Percentiles rank a stretch among this genome's conserved stretches.
These are phyloP conservation scores for Ligdia adustata DNA, from an alignment of 2,888 invertebrate species.

Conservation along the genomic window DNA sequence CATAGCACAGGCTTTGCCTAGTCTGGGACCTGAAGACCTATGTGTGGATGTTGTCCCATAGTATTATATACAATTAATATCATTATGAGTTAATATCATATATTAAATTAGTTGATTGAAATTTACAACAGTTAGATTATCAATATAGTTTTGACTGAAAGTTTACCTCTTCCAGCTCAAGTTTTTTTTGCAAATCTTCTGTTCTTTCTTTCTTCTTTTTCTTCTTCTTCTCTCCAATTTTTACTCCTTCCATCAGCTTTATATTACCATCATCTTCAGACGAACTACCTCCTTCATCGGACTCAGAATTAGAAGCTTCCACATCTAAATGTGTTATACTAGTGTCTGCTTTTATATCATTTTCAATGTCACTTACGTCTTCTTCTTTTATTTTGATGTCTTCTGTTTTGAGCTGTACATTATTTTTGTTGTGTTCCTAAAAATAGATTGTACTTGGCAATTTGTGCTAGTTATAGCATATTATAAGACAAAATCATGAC, in stretches of 20 bases:
- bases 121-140: too few species aligned
- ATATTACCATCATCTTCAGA: constrained; percentile 49
- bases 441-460: neutral
- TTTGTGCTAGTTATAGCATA: too few species aligned
- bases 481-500: too few species aligned
- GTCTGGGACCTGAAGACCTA: too few species aligned
- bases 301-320: constrained; percentile 10
- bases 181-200: constrained; percentile 77
- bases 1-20: too few species aligned
- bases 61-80: too few species aligned
- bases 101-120: too few species aligned
- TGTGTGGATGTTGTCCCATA: too few species aligned
- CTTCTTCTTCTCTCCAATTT: constrained; percentile 66
- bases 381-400: constrained; percentile 50
- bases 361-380: constrained; percentile 48
- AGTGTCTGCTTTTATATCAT: constrained; percentile 38
- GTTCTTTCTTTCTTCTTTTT: constrained; percentile 70
- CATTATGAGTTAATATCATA: too few species aligned
- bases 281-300: constrained; percentile 28
- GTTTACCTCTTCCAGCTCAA: constrained; percentile 70
- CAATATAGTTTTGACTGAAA: too few species aligned
- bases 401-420: constrained; percentile 42
- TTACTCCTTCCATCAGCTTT: constrained; percentile 70
- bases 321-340: constrained; percentile 28
- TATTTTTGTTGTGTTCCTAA: constrained; percentile 18